Base-by-base conservation (phyloP, 2,888 invertebrate species). In the Caenorhabditis uteleia region DNA sequence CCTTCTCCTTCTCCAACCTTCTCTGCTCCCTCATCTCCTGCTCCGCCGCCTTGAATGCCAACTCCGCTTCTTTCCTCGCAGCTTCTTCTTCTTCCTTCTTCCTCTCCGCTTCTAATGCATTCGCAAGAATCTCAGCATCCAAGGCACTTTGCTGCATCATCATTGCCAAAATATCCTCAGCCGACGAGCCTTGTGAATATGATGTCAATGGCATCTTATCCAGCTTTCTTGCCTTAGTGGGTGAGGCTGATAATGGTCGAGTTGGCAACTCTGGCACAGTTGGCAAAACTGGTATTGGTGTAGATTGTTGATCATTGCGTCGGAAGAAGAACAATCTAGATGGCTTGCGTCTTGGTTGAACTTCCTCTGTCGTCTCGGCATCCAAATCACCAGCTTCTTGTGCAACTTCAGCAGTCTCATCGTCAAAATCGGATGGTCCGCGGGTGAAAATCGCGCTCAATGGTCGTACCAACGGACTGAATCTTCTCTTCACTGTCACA, bases 151-250 rank as follows among this genome's bases (percentile, higher is more conserved):
- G 12, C 14, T 25, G 27, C 38, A 49, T 27, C 33, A 56, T 46
- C 33, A 56, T 14, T 27, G 62, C 64, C 3, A 57, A 14, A 36
- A 57, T 57, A 29, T 64, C 64, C 38, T 64, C 64, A 3, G 64
- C 64, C 0, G 64, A 64, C 0, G 64, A 64, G 18, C 56, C 51
- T 26, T 57, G 57, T 0, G 64, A 57, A 1, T 42, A 18, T 1
- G 50, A 51, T n/a, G n/a, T n/a, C 5, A 44, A 5, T 6, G 33
- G 29, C 27, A 10, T 4, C 4, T 23, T n/a, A 10, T 8, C 27
- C 2, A 27, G 33, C 1, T 42, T n/a, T n/a, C n/a, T n/a, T n/a
- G n/a, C n/a, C n/a, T n/a, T n/a, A n/a, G n/a, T n/a, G n/a, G 50
- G 27, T 4, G 51, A 45, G 16, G 5, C 43, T 2, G 38, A 33